Evolutionary conservation across 2,113 vertebrate genomes (phyloP), one percentile per base, ranked within the genome.

Genomic region (Panurus biarmicus): DNA sequence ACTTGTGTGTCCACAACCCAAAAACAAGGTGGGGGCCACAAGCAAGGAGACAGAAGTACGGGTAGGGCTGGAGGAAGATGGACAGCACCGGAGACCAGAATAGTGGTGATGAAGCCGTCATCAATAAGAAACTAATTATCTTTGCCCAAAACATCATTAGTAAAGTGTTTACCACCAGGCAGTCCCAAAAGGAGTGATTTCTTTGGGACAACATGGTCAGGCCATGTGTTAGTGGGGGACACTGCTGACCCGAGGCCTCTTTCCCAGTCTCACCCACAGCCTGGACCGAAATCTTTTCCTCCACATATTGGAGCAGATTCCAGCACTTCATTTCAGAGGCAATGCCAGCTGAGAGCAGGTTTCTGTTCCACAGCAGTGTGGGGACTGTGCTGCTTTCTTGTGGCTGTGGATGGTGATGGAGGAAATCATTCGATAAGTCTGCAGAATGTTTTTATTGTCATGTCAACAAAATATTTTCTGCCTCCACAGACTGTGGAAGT

Each of bases 391-490:
- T 86, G 57, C 64, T 89, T 54, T 78, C 87, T 78, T 57, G 72
- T 81, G 80, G 70, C 61, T 44, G 22, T 1, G 31, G 42, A 70
- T 47, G 56, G 71, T 78, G 87, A 90, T 3, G 8, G 57, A 90
- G 96, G 88, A 90, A 92, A 72, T 36, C 35, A 45, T 61, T 44
- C 23, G 6, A 33, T 60, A 82, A 70, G 12, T 79, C 84, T 93
- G 95, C 89, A 93, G 86, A 97, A 73, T 69, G 85, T 84, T 95
- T 94, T 95, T 96, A 97, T 97, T 96, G 97, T 97, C 97, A 92
- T 89, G 94, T 97, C 96, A 96, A 96, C 97, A 95, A 95, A 97
- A 97, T 93, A 88, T 96, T 95, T 98, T 90, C 95, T 95, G 93
- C 95, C 82, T 97, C 93, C 93, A 65, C 81, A 47, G 93, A 88